Base-by-base conservation (phyloP, 1,140 invertebrate species). In the Conus betulinus region DNA sequence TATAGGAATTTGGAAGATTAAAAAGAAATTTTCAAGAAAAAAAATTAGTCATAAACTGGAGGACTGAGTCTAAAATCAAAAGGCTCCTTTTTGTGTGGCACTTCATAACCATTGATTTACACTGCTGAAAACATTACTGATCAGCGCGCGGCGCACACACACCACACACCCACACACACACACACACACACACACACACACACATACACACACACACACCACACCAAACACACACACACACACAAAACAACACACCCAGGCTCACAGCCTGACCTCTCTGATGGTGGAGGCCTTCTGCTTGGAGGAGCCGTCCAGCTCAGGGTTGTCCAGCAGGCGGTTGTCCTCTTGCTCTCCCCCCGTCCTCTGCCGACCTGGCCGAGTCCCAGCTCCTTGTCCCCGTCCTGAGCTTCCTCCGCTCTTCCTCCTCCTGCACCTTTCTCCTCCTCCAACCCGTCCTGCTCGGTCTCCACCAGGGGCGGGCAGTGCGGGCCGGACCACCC, bases 371-470 rank as follows among this genome's bases (percentile, higher is more conserved):
- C 11, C 53, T n/a, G 2, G 52, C 88, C 5, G 53, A 76, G 51
- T n/a, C 88, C 89, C 85, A 89, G 83, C 25, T 88, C 90, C 74
- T 89, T 87, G 52, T 87, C 78, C n/a, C 90, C 90, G 23, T 89
- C 90, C 39, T 89, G 55, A 39, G 60, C 23, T 17, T 79, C 82
- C 23, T 89, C 90, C 87, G 52, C 53, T 89, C 85, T 63, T 60
- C 84, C 39, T 81, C 74, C 27, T n/a, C 57, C 20, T 39, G 57
- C 55, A 55, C 25, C 13, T 55, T n/a, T 7, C 27, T 89, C 87
- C 74, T 89, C 86, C 25, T 71, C 85, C 17, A 88, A 67, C 67
- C 67, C 67, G 15, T 88, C 27, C 23, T 52, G 23, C 57, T 76
- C 39, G 20, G 67, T 23, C 67, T 71, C 67, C 20, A 7, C 0